Conservation (phyloP, 1,140 invertebrate species). For the Whitmania pigra region DNA sequence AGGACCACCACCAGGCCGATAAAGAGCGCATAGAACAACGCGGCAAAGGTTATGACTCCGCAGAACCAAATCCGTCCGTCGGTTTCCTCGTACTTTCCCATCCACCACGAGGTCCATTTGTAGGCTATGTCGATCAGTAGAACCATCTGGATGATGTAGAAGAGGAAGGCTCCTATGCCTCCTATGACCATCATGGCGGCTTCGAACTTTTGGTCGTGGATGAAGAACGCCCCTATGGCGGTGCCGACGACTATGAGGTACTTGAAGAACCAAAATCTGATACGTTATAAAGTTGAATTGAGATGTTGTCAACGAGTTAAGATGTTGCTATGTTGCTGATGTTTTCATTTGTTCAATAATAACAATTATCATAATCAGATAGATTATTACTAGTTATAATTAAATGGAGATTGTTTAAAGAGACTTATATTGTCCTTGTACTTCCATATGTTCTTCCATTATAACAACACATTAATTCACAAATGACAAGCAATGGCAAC, state of each 20-base stretch:
- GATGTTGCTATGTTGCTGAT: not conserved
- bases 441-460: not conserved
- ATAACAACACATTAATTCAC: not conserved
- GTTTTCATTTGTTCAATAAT: not conserved
- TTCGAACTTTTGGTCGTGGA: conserved; percentile 44
- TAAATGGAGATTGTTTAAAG: not conserved
- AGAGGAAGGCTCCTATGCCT: conserved; percentile 86
- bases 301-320: not conserved
- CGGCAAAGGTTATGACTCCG: conserved; percentile 65
- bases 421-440: too few species aligned
- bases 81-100: conserved; percentile 77
- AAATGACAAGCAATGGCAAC: not conserved
- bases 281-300: not conserved
- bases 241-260: conserved; percentile 86
- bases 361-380: not conserved
- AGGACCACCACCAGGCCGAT: conserved; percentile 71
- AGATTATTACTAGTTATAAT: not conserved
- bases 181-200: conserved; percentile 95
- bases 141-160: conserved; percentile 90
- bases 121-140: conserved; percentile 96
- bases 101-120: conserved; percentile 85
- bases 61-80: conserved; percentile 65
- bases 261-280: conserved; percentile 94
- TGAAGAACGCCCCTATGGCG: conserved; percentile 90
- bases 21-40: conserved; percentile 65